Evolutionary conservation across 2,888 invertebrate species (phyloP), one percentile per base, ranked within the genome.

Genomic region (Parascotia fuliginaria): DNA sequence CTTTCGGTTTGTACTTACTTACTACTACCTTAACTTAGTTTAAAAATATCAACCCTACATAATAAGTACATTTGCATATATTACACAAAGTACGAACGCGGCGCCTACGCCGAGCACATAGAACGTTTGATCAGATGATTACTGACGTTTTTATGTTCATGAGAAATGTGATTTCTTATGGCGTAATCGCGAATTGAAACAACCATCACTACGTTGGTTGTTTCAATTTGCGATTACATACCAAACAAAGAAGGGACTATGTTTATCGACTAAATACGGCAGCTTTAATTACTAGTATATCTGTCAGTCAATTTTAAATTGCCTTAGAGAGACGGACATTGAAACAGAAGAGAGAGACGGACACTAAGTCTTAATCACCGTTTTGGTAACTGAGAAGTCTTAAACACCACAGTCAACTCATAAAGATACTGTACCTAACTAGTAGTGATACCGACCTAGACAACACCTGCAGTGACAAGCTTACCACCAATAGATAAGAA

Each of bases 81-180:
- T 59, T 43, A 54, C 16, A 42, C 41, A 43, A 45, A 49, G 50
- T 42, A 59, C 56, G 51, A 50, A 22, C 36, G 39, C 42, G 59
- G 71, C 74, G 71, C 77, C 76, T 76, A 77, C 67, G 56, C 65
- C 43, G 14, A 51, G 34, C 45, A 51, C 39, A 42, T 55, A 62
- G 50, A 58, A 48, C 55, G 60, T 66, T 67, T 68, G 63, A 65
- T 69, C 59, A 61, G 46, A 61, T 64, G 65, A 74, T 68, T 63
- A 63, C 63, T 67, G 60, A 64, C 64, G 64, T 62, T 70, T 65
- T 63, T 65, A 58, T 60, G 43, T 46, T 29, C 43, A 49, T 55
- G 43, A 68, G 57, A 63, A 56, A 65, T 55, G 41, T 41, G 42
- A 55, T 47, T 48, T 48, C 47, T 52, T 44, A 51, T 39, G 39